phyloP scores from a whole-genome alignment of 1,140 invertebrate genomes.

The Monochamus saltuarius region DNA sequence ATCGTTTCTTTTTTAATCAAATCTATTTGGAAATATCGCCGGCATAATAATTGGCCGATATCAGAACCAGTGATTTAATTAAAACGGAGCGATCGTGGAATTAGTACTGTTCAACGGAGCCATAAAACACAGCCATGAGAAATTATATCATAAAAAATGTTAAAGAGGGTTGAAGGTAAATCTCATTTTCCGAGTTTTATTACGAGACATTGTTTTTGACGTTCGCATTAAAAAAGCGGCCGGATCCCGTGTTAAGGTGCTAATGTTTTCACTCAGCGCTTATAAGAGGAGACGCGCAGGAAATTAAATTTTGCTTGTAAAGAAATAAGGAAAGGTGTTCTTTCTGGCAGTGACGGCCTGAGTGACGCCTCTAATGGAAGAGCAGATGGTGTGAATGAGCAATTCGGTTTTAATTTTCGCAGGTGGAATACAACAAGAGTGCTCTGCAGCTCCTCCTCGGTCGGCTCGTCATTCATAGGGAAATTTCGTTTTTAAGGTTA shows the following conservation, averaged over 20 bases:
- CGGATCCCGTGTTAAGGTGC: slow-evolving; percentile 43
- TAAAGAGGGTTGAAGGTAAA: slow-evolving; percentile 31
- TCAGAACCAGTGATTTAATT: too few species aligned
- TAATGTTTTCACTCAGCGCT: slow-evolving; percentile 52
- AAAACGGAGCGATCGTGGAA: too few species aligned
- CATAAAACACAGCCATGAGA: slow-evolving; percentile 16
- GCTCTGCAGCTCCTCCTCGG: slow-evolving; percentile 14
- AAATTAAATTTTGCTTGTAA: slow-evolving; percentile 53
- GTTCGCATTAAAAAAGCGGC: slow-evolving; percentile 41
- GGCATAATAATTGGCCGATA: too few species aligned
- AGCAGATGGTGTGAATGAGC: slow-evolving; percentile 53
- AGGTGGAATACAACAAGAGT: slow-evolving; percentile 43
- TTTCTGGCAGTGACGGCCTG: slow-evolving; percentile 49
- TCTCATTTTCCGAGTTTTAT: slow-evolving; percentile 39
- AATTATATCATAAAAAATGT: slow-evolving; percentile 33
- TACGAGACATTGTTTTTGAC: slow-evolving; percentile 47
- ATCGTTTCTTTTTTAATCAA: too few species aligned
- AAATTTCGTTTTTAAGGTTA: slow-evolving; percentile 37
- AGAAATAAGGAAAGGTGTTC: slow-evolving; percentile 51
- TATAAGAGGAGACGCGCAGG: slow-evolving; percentile 46
- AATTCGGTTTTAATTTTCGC: slow-evolving; percentile 53
- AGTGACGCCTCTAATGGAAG: slow-evolving; percentile 50
- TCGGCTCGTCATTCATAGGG: slow-evolving; percentile 35
- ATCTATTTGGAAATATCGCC: too few species aligned
- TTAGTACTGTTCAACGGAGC: neutral